A percentile compares a stretch with the other conserved stretches of the same genome.
phyloP scores from a whole-genome alignment of 2,797 vertebrate species.

The Jordanella pulchra region DNA sequence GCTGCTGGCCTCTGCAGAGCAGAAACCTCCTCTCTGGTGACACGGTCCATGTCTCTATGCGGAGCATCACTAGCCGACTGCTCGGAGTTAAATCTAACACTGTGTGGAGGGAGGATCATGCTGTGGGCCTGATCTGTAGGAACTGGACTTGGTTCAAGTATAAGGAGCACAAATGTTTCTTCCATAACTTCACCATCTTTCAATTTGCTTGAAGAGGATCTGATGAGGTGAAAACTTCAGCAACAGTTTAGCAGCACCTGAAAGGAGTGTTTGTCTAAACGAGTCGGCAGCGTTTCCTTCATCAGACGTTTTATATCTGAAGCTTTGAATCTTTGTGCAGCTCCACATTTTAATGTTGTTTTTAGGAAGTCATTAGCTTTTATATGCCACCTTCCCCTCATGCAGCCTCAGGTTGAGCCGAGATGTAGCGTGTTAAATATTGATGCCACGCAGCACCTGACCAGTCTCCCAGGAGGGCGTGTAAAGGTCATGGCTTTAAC shows the following conservation, averaged over 20 bases:
- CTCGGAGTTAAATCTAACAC: too few relatives aligned
- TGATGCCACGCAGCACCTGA: constrained; percentile 53
- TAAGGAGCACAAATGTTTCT: too few relatives aligned
- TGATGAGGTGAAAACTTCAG: too few relatives aligned
- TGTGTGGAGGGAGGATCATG: too few relatives aligned
- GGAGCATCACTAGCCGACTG: too few relatives aligned
- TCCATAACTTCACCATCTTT: too few relatives aligned
- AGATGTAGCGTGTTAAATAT: constrained; percentile 62
- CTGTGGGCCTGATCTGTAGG: too few relatives aligned
- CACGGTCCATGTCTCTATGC: too few relatives aligned
- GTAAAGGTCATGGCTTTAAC: constrained; percentile 66
- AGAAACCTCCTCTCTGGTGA: too few relatives aligned
- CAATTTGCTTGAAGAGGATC: too few relatives aligned
- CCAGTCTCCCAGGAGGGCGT: constrained; percentile 36
- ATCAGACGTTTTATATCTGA: neutral
- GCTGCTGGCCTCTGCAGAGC: too few relatives aligned
- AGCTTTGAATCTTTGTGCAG: neutral
- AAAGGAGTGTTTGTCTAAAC: neutral
- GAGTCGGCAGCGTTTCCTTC: neutral
- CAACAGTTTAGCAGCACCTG: neutral
- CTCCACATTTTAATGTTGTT: constrained; percentile 5
- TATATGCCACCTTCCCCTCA: constrained; percentile 16
- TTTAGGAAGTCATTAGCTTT: constrained; percentile 7
- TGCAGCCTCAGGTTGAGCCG: constrained; percentile 36
- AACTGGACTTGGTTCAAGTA: too few relatives aligned